These are phyloP conservation scores for Arothron firmamentum DNA, from an alignment of 2,113 vertebrate species.

Conservation along the genomic window DNA sequence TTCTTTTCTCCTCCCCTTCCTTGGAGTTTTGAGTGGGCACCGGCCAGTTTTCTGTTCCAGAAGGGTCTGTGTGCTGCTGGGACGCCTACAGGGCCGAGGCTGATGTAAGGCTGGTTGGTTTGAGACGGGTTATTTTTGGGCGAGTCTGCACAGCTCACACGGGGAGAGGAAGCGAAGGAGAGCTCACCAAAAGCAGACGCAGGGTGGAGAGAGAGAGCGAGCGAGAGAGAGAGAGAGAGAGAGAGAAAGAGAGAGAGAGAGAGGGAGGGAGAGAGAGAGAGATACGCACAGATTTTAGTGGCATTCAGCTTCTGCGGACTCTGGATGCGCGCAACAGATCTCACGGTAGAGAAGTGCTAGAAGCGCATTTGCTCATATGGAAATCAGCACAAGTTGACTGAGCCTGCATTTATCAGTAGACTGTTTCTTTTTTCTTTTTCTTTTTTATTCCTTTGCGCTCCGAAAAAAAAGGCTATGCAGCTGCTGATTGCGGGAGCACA, in stretches of 20 bases:
- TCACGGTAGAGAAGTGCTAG: neutral
- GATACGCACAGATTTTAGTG: conserved; percentile 52
- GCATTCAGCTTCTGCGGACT: conserved; percentile 26
- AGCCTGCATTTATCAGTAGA: conserved; percentile 3
- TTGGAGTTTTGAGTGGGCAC: conserved; percentile 68
- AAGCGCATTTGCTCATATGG: conserved; percentile 9
- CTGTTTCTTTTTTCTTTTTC: conserved; percentile 1
- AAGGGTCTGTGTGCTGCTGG: conserved; percentile 81
- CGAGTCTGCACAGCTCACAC: conserved; percentile 63
- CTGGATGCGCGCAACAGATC: conserved; percentile 56
- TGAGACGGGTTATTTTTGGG: conserved; percentile 74
- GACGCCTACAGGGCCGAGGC: conserved; percentile 69
- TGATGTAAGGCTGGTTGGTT: conserved; percentile 66
- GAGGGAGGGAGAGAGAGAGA: conserved; percentile 50
- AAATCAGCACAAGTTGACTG: conserved; percentile 17
- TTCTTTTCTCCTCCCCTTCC: conserved; percentile 20
- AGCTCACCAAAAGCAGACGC: conserved; percentile 53
- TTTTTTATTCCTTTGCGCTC: neutral
- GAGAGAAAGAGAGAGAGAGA: conserved; percentile 50
- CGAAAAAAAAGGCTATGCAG: conserved; percentile 45
- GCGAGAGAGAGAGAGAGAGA: conserved; percentile 51
- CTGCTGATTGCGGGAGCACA: conserved; percentile 23
- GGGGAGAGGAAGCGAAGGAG: conserved; percentile 54
- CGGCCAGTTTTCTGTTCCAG: conserved; percentile 76
- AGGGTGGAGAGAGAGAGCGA: conserved; percentile 49